Percentiles rank a stretch among this genome's conserved stretches.
Evolutionary conservation across 2,113 vertebrate genomes (phyloP).

Genomic region (Cyanistes caeruleus): DNA sequence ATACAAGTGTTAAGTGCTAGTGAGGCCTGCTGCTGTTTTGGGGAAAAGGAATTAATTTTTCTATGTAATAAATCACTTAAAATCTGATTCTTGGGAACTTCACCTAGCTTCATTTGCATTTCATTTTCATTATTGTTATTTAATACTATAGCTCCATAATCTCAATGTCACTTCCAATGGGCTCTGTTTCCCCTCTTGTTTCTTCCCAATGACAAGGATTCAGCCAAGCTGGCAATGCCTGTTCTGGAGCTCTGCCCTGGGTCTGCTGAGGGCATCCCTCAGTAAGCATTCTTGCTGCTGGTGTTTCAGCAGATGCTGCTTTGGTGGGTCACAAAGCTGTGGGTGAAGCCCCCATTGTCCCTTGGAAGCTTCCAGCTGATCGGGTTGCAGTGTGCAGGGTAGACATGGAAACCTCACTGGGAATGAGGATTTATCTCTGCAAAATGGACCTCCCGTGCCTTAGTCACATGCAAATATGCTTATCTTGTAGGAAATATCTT

Average conservation of each 20-base stretch:
- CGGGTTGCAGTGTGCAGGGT: neutral
- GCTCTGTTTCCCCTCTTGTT: neutral
- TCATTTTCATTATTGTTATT: too few relatives aligned
- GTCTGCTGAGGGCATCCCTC: neutral
- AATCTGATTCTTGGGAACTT: neutral
- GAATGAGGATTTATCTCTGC: neutral
- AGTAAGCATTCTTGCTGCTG: neutral
- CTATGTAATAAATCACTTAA: neutral
- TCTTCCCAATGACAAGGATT: neutral
- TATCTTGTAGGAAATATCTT: neutral
- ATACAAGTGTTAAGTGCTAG: neutral
- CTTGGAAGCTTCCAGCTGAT: neutral
- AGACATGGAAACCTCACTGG: rapidly evolving
- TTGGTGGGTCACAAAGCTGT: neutral
- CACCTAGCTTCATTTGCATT: neutral
- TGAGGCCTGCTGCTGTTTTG: neutral
- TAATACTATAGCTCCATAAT: neutral
- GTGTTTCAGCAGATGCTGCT: neutral
- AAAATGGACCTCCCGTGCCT: neutral
- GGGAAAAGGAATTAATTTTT: neutral
- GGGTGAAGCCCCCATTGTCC: neutral
- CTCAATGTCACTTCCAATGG: rapidly evolving
- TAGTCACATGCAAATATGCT: rapidly evolving
- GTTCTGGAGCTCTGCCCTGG: neutral
- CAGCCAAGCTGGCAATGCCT: neutral